These are phyloP conservation scores for Lanius collurio DNA, from an alignment of 2,113 vertebrate species.

Conservation along the genomic window DNA sequence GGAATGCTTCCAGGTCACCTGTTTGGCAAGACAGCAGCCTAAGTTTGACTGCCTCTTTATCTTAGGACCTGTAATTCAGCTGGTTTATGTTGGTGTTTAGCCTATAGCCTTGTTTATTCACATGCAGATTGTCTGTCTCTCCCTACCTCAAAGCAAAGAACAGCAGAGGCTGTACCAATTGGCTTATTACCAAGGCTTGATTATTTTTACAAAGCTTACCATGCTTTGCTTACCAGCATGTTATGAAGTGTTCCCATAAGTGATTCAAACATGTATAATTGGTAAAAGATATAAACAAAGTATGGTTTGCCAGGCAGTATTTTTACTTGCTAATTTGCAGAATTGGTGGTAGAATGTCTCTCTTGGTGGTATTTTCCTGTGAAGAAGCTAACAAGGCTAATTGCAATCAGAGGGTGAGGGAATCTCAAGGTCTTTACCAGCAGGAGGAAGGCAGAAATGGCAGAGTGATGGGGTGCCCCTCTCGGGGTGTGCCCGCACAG, in stretches of 20 bases:
- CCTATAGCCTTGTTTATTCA: neutral
- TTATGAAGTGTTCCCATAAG: neutral
- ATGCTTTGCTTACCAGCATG: neutral
- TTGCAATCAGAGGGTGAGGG: neutral
- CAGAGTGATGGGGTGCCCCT: neutral
- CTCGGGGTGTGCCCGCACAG: accelerated
- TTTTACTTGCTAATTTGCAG: slow-evolving; percentile 11
- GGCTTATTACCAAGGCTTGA: neutral
- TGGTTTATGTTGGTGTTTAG: neutral
- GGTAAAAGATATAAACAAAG: slow-evolving; percentile 24
- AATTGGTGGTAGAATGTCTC: neutral
- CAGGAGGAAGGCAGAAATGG: neutral
- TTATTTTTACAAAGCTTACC: slow-evolving; percentile 25
- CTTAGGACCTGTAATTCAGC: neutral
- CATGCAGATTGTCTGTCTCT: neutral
- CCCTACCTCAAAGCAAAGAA: neutral
- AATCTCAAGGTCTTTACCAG: neutral
- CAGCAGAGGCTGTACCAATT: neutral
- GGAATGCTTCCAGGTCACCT: neutral
- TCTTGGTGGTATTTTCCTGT: neutral
- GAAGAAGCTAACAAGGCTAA: neutral
- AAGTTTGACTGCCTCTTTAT: neutral
- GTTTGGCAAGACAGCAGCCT: neutral
- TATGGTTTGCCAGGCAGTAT: neutral
- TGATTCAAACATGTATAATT: slow-evolving; percentile 10